phyloP scores from a whole-genome alignment of 2,888 invertebrate genomes.

The Aradus depressus region DNA sequence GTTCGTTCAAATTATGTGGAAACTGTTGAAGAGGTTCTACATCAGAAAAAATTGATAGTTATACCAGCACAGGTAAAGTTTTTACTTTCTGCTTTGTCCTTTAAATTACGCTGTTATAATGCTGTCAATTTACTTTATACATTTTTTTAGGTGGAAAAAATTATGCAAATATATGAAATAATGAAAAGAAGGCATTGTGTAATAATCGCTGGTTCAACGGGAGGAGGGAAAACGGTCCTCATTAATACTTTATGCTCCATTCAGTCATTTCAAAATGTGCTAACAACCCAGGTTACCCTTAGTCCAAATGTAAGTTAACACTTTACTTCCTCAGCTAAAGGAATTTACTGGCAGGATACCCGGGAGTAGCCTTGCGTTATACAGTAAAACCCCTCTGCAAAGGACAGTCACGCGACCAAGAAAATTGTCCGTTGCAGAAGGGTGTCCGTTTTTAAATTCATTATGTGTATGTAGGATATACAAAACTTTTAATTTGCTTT shows the following conservation, averaged over 20 bases:
- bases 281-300: constrained; percentile 66
- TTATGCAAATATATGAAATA: constrained; percentile 83
- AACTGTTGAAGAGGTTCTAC: constrained; percentile 58
- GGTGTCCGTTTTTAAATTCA: too few species aligned
- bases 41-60: constrained; percentile 55
- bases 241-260: constrained; percentile 63
- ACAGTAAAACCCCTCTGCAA: too few species aligned
- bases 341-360: too few species aligned
- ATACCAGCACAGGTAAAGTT: constrained; percentile 33
- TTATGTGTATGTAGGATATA: too few species aligned
- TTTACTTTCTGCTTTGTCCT: neutral
- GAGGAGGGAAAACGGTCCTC: constrained; percentile 83
- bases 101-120: neutral
- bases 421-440: too few species aligned
- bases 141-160: constrained; percentile 60
- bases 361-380: too few species aligned
- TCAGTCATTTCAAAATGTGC: constrained; percentile 60
- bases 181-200: constrained; percentile 90
- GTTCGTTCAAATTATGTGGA: constrained; percentile 77
- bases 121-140: constrained; percentile 16
- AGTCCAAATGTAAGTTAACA: constrained; percentile 63
- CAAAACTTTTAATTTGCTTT: too few species aligned
- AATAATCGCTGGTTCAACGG: constrained; percentile 87
- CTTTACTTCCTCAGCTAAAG: too few species aligned
- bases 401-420: too few species aligned